phyloP scores from a whole-genome alignment of 2,888 invertebrate species.

The Horisme vitalbata region DNA sequence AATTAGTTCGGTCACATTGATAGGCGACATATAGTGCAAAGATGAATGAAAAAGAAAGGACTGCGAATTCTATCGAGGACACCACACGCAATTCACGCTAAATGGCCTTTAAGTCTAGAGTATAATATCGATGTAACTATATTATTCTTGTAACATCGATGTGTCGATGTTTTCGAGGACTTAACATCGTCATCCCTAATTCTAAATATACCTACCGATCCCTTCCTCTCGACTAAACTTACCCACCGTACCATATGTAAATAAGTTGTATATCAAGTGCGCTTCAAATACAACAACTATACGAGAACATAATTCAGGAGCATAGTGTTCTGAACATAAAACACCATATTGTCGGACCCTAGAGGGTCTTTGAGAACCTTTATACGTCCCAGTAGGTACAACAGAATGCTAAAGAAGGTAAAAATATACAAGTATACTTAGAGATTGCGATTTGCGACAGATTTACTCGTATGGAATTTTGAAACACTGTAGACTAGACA shows the following conservation, averaged over 20 bases:
- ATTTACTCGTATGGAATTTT: conserved; percentile 31
- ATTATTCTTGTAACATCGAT: too few relatives aligned
- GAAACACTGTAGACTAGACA: too few relatives aligned
- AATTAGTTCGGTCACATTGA: too few relatives aligned
- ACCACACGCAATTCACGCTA: too few relatives aligned
- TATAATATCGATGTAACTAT: too few relatives aligned
- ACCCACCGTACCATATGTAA: conserved; percentile 34
- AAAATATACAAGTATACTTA: conserved; percentile 40
- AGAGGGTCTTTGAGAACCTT: conserved; percentile 60
- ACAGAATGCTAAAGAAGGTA: conserved; percentile 44
- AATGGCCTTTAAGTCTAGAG: too few relatives aligned
- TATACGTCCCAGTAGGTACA: conserved; percentile 58
- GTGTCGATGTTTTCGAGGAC: too few relatives aligned
- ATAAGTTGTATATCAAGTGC: conserved; percentile 42
- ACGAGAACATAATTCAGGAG: conserved; percentile 48
- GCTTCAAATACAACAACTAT: conserved; percentile 44
- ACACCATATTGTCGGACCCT: conserved; percentile 63
- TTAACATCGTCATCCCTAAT: too few relatives aligned
- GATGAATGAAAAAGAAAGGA: too few relatives aligned
- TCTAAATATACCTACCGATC: conserved; percentile 38
- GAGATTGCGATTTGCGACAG: conserved; percentile 29
- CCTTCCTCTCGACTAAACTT: conserved; percentile 32
- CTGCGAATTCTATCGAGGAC: too few relatives aligned
- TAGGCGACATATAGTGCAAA: too few relatives aligned
- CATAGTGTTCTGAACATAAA: conserved; percentile 53